phyloP scores from a whole-genome alignment of 2,888 invertebrate species.

The Crocallis elinguaria region DNA sequence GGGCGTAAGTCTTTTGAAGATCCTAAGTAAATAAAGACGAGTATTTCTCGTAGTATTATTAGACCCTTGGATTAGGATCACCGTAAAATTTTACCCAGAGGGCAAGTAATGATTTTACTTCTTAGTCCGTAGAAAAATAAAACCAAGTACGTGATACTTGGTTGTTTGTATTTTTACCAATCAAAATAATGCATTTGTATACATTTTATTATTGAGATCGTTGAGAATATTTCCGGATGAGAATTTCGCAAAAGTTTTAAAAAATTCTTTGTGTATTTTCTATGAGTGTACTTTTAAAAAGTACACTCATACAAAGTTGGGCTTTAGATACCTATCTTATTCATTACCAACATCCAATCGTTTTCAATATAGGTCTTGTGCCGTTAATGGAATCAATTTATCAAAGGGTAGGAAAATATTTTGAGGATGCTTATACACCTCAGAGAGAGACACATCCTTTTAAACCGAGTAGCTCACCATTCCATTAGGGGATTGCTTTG shows the following conservation, averaged over 20 bases:
- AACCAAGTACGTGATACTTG: not conserved
- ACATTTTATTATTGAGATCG: too few species aligned
- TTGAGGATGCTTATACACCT: conserved; percentile 12
- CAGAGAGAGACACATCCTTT: conserved; percentile 23
- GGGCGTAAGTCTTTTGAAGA: conserved; percentile 25
- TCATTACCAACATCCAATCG: conserved; percentile 16
- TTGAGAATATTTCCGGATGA: too few species aligned
- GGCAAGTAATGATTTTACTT: conserved; percentile 20
- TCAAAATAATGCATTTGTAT: too few species aligned
- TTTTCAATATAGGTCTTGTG: conserved; percentile 32
- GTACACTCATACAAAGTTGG: not conserved
- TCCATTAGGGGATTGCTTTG: conserved; percentile 53
- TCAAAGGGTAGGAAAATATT: conserved; percentile 47
- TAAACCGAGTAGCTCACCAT: conserved; percentile 24
- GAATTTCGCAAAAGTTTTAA: not conserved
- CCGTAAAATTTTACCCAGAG: conserved; percentile 15
- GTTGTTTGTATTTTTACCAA: not conserved
- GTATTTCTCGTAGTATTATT: too few species aligned
- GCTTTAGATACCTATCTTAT: not conserved
- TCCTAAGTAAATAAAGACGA: conserved; percentile 29
- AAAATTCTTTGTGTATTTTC: not conserved
- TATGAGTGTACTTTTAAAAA: not conserved
- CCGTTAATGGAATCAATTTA: conserved; percentile 52
- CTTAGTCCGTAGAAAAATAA: conserved; percentile 1
- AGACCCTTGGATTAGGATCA: conserved; percentile 16